Base-by-base conservation (phyloP, 2,888 invertebrate genomes). In the Drosophila anomelani region DNA sequence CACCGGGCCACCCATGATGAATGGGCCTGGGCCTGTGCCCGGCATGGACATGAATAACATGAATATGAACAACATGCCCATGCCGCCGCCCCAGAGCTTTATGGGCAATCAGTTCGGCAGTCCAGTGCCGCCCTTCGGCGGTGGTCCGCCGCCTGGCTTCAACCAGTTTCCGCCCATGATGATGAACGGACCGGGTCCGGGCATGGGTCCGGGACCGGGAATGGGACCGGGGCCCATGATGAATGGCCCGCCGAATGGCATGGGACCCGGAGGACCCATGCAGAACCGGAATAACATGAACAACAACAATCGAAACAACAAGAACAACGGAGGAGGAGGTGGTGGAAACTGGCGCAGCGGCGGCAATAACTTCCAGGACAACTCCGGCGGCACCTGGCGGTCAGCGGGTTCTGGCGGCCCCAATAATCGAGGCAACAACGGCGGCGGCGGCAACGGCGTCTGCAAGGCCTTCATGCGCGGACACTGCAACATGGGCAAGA, bases 401-500 rank as follows among this genome's bases (percentile, higher is more conserved):
- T 93, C 94, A 90, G 90, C 93, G 87, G 94, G 92, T 82, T 93
- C 94, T 91, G 89, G 93, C 67, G 89, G 93, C 68, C 78, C 80
- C 62, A 87, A 88, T 59, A 87, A 88, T 71, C 88, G 86, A 53
- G 91, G 92, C 46, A 46, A 46, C 17, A 87, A 90, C 20, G 89
- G 89, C 41, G 92, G 89, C 41, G 92, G 93, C 53, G 75, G 77
- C 46, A 88, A 80, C 86, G 93, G 94, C 55, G 93, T 95, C 15
- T 97, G 97, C 91, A 95, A 96, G 90, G 96, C 96, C 91, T 96
- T 96, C 88, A 95, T 96, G 91, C 95, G 95, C 82, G 97, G 97
- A 1, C 96, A 95, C 73, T 98, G 98, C 93, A 94, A 96, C 57
- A 95, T 96, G 90, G 96, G 96, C 62, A 96, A 96, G 82, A 95